Conservation (phyloP, 2,113 vertebrate genomes). For the Chionis minor region DNA sequence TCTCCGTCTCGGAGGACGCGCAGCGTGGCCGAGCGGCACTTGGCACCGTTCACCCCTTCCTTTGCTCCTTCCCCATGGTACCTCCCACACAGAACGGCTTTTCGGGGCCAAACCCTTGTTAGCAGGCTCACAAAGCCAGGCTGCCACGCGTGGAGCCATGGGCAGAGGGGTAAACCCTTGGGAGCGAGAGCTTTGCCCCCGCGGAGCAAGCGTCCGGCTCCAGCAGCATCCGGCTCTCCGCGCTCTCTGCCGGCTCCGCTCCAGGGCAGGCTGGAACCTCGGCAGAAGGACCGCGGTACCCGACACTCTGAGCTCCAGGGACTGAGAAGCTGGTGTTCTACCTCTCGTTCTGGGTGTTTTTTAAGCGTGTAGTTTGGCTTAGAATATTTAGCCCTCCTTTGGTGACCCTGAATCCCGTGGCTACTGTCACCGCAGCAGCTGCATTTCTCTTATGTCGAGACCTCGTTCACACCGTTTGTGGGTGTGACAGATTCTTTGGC, state of each 20-base stretch:
- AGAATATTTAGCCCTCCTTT: background rate
- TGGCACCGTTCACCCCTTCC: background rate
- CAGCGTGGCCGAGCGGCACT: background rate
- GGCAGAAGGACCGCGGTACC: background rate
- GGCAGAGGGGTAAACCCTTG: background rate
- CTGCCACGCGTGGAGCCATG: constrained; percentile 18
- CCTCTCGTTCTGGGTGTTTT: background rate
- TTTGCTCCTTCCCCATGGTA: background rate
- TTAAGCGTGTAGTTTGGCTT: background rate
- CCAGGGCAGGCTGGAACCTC: background rate
- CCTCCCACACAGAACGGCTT: background rate
- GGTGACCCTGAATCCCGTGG: background rate
- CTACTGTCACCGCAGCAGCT: background rate
- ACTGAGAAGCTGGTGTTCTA: background rate
- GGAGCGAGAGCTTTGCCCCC: background rate
- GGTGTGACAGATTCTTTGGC: background rate
- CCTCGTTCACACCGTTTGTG: background rate
- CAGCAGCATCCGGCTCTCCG: background rate
- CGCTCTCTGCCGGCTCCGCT: background rate
- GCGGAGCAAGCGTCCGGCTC: no score
- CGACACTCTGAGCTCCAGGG: background rate
- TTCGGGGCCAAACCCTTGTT: constrained; percentile 31
- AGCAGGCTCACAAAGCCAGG: background rate
- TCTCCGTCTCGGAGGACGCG: background rate
- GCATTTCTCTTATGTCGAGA: background rate